Percentiles rank a stretch among this genome's conserved stretches.
These are phyloP conservation scores for Trissoscelio sp. DNA, from an alignment of 2,888 invertebrate species.

Conservation along the genomic window DNA sequence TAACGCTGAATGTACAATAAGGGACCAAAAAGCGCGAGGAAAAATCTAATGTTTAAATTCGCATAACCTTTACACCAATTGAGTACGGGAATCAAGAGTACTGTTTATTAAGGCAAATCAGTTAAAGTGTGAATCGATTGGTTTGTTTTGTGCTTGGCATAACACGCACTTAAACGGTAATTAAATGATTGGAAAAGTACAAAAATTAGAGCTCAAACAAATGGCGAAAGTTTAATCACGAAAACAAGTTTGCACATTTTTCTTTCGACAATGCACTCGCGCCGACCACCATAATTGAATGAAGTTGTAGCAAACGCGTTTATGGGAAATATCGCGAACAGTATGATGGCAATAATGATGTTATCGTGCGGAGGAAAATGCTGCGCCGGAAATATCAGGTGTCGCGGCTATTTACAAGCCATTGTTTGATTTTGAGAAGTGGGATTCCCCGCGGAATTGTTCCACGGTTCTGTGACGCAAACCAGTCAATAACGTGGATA, in stretches of 20 bases:
- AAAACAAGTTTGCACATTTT: not conserved
- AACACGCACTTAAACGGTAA: slow-evolving; percentile 5
- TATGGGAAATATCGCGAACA: slow-evolving; percentile 18
- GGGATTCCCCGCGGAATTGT: slow-evolving; percentile 33
- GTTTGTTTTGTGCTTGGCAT: slow-evolving; percentile 5
- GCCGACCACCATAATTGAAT: slow-evolving; percentile 11
- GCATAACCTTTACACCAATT: slow-evolving; percentile 1
- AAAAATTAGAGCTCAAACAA: not conserved
- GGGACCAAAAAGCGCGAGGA: not conserved
- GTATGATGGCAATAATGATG: slow-evolving; percentile 18
- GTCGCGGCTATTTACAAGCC: slow-evolving; percentile 46
- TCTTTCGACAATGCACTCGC: not conserved
- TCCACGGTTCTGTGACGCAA: slow-evolving; percentile 29
- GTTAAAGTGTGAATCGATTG: slow-evolving; percentile 25
- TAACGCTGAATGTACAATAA: not conserved
- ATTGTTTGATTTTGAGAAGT: slow-evolving; percentile 36
- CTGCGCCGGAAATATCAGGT: slow-evolving; percentile 50
- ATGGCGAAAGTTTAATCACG: not conserved
- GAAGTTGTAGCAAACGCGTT: not conserved
- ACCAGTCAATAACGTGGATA: slow-evolving; percentile 42
- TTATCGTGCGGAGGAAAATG: slow-evolving; percentile 25
- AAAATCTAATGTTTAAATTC: slow-evolving; percentile 1
- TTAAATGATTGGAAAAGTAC: not conserved
- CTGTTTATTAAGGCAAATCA: slow-evolving; percentile 19
- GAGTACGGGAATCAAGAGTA: not conserved